These are phyloP conservation scores for Apotomis capreana DNA, from an alignment of 2,888 invertebrate species.

Conservation along the genomic window DNA sequence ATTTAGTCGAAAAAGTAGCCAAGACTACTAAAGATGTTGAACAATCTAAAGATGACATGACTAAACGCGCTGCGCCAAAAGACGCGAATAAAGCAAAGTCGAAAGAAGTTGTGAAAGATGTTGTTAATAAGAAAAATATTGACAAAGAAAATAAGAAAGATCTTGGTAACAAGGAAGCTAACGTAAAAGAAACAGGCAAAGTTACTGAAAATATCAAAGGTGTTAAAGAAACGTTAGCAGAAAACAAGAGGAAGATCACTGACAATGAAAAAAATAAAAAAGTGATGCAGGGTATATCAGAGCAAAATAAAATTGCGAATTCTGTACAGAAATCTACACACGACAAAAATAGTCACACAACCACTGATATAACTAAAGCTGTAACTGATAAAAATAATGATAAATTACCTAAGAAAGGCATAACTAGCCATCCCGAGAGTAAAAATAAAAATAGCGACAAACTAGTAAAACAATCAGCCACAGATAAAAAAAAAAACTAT, in stretches of 20 bases:
- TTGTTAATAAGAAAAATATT: background rate
- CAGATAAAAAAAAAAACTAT: background rate
- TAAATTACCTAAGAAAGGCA: slow-evolving; percentile 5
- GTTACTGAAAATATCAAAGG: background rate
- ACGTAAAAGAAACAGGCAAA: background rate
- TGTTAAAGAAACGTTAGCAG: background rate
- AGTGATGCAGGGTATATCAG: background rate
- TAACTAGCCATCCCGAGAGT: background rate
- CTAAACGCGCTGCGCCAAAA: background rate
- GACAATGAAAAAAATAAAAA: background rate
- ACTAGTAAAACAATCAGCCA: background rate
- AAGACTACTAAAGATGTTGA: background rate
- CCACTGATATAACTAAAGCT: background rate
- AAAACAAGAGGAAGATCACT: background rate
- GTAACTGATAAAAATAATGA: background rate
- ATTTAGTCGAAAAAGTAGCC: background rate
- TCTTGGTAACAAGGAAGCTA: background rate
- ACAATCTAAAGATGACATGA: background rate
- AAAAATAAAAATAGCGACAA: background rate
- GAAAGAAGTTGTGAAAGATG: background rate
- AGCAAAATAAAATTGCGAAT: background rate
- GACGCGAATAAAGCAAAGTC: background rate
- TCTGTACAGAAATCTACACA: background rate
- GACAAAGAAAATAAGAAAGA: slow-evolving; percentile 1
- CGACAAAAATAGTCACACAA: background rate